phyloP scores from a whole-genome alignment of 2,888 invertebrate genomes.

The Trissoscelio sp. region DNA sequence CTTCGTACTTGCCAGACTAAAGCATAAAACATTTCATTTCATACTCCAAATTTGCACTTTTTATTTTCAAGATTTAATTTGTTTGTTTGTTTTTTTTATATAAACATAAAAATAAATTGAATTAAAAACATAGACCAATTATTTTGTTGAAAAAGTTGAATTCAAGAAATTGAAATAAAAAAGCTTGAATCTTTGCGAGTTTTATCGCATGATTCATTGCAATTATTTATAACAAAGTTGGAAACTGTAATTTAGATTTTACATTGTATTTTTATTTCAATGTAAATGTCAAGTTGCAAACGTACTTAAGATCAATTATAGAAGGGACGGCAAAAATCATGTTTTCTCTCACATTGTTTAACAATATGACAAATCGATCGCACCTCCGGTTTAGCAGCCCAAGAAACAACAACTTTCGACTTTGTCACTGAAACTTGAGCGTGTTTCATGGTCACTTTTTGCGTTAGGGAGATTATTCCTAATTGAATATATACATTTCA shows the following conservation, averaged over 20 bases:
- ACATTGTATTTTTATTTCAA: background rate
- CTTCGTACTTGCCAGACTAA: slow-evolving; percentile 46
- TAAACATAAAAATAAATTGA: no score
- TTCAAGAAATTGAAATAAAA: background rate
- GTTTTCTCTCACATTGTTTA: slow-evolving; percentile 23
- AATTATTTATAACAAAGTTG: background rate
- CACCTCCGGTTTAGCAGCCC: background rate
- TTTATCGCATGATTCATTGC: slow-evolving; percentile 1
- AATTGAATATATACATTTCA: slow-evolving; percentile 3
- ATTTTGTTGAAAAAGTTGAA: no score
- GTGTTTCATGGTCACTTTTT: slow-evolving; percentile 48
- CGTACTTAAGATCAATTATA: no score
- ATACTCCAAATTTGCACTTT: background rate
- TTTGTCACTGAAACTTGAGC: slow-evolving; percentile 53
- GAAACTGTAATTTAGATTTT: background rate
- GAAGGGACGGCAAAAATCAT: no score
- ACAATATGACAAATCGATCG: slow-evolving; percentile 25
- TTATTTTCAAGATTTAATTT: background rate
- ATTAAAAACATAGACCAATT: no score
- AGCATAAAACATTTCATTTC: slow-evolving; percentile 13
- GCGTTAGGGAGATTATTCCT: slow-evolving; percentile 3
- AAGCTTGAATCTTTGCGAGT: background rate
- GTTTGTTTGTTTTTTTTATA: no score
- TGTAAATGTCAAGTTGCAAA: slow-evolving; percentile 5
- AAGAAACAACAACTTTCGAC: slow-evolving; percentile 35